phyloP scores from a whole-genome alignment of 2,797 vertebrate species.

The Champsocephalus esox region DNA sequence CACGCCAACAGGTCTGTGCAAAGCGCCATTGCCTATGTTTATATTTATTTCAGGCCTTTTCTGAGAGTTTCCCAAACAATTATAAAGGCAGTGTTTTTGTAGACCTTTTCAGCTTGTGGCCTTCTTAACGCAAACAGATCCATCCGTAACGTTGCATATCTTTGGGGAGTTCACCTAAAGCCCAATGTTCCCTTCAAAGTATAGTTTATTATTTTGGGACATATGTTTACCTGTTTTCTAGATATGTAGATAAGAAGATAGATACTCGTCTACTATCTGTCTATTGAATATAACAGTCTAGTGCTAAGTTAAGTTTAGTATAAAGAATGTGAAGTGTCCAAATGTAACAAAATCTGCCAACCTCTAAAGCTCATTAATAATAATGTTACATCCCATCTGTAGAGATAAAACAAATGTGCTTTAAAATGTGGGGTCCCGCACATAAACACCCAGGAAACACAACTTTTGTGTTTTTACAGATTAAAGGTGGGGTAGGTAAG shows the following conservation, averaged over 20 bases:
- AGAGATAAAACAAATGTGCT: background rate
- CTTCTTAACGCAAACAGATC: background rate
- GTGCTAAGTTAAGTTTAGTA: background rate
- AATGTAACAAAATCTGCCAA: background rate
- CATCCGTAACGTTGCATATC: too few species aligned
- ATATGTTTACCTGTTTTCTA: background rate
- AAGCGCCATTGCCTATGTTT: constrained; percentile 1
- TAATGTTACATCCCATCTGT: background rate
- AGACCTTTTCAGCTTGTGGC: background rate
- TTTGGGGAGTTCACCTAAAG: too few species aligned
- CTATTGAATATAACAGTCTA: background rate
- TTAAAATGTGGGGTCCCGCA: too few species aligned
- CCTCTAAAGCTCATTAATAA: background rate
- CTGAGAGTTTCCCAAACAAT: background rate
- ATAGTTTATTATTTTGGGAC: too few species aligned
- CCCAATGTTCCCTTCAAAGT: too few species aligned
- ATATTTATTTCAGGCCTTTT: background rate
- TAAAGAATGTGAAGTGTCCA: background rate
- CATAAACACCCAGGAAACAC: too few species aligned
- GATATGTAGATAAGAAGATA: background rate
- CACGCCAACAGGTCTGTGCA: constrained; percentile 42
- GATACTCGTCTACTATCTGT: background rate
- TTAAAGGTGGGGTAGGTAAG: too few species aligned
- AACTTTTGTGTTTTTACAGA: too few species aligned
- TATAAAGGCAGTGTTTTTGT: background rate